Base-by-base conservation (phyloP, 2,113 vertebrate species). In the Elgaria multicarinata region DNA sequence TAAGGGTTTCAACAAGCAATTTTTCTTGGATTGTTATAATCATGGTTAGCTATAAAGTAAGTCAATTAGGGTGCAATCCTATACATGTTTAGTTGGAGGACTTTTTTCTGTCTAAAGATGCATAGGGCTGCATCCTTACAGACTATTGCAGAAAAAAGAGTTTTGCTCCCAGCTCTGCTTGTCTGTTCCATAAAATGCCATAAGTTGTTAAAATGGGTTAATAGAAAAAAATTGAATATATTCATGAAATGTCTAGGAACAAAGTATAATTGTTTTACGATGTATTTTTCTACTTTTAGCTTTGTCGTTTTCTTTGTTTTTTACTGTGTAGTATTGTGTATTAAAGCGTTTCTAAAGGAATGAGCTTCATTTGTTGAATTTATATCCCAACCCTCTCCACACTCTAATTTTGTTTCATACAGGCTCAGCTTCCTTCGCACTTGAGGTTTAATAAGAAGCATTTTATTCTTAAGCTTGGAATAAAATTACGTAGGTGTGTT, bases 281-380 rank as follows among this genome's bases (percentile, higher is more conserved):
- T 94, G 94, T 96, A 96, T 97, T 97, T 97, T 97, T 97, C 96
- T 97, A 97, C 93, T 95, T 91, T 91, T 92, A 93, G 93, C 96
- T 96, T 72, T 95, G 92, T 93, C 87, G 90, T 96, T 95, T 94
- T 90, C 93, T 92, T 93, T 94, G 92, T 92, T 93, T 94, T 92
- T 92, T 75, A 93, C 90, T 90, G 95, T 96, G 92, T 96, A 95
- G 91, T 86, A 90, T 71, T 92, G 87, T 93, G 88, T 94, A 95
- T 96, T 95, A 96, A 96, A 95, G 93, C 81, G 92, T 95, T 96
- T 95, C 84, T 95, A 94, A 94, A 94, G 94, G 88, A 97, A 96
- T 97, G 96, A 96, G 95, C 92, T 93, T 93, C 91, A 93, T 85
- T 92, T 71, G 44, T 91, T 87, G 78, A 84, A 85, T 67, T 83